Base-by-base conservation (phyloP, 92 coral and sea anemone genomes). In the Zoanthus gigantus region DNA sequence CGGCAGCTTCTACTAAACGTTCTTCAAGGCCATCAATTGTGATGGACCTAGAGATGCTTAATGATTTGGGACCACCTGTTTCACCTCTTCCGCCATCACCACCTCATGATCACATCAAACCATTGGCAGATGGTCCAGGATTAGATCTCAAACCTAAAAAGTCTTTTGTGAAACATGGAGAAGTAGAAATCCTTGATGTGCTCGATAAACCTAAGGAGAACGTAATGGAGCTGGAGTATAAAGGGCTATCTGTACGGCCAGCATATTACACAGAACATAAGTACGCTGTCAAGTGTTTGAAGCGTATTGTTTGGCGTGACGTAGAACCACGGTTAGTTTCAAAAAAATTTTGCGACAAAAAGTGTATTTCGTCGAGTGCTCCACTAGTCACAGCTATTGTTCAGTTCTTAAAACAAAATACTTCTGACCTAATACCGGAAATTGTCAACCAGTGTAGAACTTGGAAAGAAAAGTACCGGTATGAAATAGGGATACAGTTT, bases 361-460 rank as follows among this genome's bases (percentile, higher is more conserved):
- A 61, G 28, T 88, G 91, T 57, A 29, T 95, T 54, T 93, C 98
- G 6, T 86, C 89, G 37, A 83, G 86, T 12, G 83, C 86, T 6
- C 93, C 96, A 5, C 53, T 95, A 12, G 93, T 86, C 31, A 74
- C 94, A 30, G 94, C 96, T 15, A 72, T 95, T 7, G 57, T 89
- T 61, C 84, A 76, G 72, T 93, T 83, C 77, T 80, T 91, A n/a
- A 84, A 72, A 42, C 8, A 74, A 30, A 50, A 85, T 17, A 76
- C 79, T 0, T 91, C 90, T 23, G 96, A 95, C 65, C 34, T 91
- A 30, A 77, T 81, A 84, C 85, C 90, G 7, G 53, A 61, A 11
- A 88, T 91, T 82, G 80, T 87, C 28, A 48, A 76, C 18, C 81
- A 44, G 53, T 92, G 88, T 79, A 77, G 56, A 69, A 57, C 57